Evolutionary conservation across 2,888 invertebrate species (phyloP).

Genomic region (Candidula unifasciata): DNA sequence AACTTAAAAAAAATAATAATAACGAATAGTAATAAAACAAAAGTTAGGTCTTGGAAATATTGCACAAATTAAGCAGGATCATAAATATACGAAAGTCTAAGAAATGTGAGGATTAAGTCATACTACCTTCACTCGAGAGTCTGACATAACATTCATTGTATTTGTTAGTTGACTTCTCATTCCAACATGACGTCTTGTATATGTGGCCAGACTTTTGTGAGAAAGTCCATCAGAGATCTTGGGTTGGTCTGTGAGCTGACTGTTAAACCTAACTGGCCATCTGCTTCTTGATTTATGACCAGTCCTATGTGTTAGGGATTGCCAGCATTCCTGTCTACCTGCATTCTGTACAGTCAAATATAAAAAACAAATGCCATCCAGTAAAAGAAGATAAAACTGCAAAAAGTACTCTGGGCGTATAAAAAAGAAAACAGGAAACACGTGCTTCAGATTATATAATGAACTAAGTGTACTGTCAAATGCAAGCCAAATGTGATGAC

Average conservation of each 20-base stretch:
- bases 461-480: too few species aligned
- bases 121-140: not conserved
- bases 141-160: not conserved
- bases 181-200: not conserved
- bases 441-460: too few species aligned
- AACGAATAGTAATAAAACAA: too few species aligned
- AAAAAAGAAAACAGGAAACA: too few species aligned
- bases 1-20: too few species aligned
- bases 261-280: not conserved
- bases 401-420: too few species aligned
- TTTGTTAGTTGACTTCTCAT: not conserved
- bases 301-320: not conserved
- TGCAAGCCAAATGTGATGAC: too few species aligned
- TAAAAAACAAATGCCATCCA: not conserved
- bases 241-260: not conserved
- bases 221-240: not conserved
- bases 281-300: not conserved
- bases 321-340: not conserved
- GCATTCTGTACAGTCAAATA: not conserved
- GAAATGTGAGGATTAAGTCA: too few species aligned
- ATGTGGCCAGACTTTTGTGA: not conserved
- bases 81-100: not conserved
- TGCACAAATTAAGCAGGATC: not conserved
- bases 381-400: too few species aligned
- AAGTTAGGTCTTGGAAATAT: too few species aligned